phyloP scores from a whole-genome alignment of 1,140 invertebrate genomes.

The Diprion similis region DNA sequence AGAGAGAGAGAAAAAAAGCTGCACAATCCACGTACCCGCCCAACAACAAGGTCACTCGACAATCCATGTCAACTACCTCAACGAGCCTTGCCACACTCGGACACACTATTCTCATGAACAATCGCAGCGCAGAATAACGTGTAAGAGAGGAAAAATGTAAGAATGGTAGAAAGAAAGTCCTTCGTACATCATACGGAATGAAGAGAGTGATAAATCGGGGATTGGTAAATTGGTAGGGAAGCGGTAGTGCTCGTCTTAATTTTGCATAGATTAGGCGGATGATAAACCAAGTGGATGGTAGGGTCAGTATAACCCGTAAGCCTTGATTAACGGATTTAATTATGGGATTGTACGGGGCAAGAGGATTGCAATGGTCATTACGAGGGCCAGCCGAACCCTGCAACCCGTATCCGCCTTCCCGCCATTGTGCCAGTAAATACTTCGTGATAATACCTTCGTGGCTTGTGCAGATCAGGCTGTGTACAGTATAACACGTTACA shows the following conservation, averaged over 20 bases:
- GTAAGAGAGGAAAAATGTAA: no score
- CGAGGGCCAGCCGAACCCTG: conserved; percentile 22
- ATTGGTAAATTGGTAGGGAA: no score
- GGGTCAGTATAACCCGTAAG: conserved; percentile 54
- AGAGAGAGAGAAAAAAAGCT: not conserved
- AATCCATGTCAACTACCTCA: not conserved
- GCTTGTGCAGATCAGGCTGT: not conserved
- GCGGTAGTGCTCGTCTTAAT: not conserved
- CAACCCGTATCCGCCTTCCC: not conserved
- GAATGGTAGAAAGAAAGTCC: no score
- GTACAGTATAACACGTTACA: no score
- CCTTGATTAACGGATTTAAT: conserved; percentile 58
- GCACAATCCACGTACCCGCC: not conserved
- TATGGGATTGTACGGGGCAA: conserved; percentile 48
- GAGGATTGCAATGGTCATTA: conserved; percentile 46
- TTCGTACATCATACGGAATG: no score
- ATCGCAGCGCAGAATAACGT: no score
- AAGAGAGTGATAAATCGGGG: no score
- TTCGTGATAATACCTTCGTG: not conserved
- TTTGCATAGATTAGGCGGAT: not conserved
- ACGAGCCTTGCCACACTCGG: not conserved
- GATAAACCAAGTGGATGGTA: conserved; percentile 19
- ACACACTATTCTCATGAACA: no score
- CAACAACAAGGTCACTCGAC: not conserved
- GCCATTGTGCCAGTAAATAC: conserved; percentile 2